A percentile compares a stretch with the other conserved stretches of the same genome.
phyloP scores from a whole-genome alignment of 2,888 invertebrate species.

The Caenorhabditis doughertyi region DNA sequence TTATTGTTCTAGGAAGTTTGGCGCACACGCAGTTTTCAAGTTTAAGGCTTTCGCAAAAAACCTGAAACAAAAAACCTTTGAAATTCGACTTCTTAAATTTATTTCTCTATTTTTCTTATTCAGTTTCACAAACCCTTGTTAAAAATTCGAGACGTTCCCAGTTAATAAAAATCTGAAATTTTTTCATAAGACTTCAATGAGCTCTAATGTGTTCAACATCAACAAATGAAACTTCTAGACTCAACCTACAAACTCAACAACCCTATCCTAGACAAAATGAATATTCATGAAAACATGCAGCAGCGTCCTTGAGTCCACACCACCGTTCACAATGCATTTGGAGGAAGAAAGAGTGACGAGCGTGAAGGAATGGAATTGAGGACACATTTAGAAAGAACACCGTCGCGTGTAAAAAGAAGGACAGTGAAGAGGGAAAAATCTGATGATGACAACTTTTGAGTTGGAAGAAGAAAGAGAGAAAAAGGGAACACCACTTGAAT shows the following conservation, averaged over 20 bases:
- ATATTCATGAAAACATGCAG: conserved; percentile 17
- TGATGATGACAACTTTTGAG: conserved; percentile 30
- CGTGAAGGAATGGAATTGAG: conserved; percentile 45
- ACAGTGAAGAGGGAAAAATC: conserved; percentile 1
- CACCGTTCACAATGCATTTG: conserved; percentile 55
- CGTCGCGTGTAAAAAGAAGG: conserved; percentile 39
- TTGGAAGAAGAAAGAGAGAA: no score
- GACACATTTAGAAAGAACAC: conserved; percentile 45
- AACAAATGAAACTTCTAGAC: not conserved
- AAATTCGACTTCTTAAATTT: no score
- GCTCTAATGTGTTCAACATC: no score
- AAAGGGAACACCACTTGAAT: conserved; percentile 46
- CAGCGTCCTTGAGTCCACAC: conserved; percentile 53
- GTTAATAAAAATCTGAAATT: no score
- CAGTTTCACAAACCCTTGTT: no score
- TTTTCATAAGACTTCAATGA: no score
- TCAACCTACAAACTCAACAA: not conserved
- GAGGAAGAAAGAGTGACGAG: conserved; percentile 48
- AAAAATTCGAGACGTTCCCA: no score
- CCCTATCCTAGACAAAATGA: not conserved
- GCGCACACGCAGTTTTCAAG: no score
- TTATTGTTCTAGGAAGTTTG: not conserved
- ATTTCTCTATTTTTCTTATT: no score
- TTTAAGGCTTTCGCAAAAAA: no score
- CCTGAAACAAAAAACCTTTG: no score